Conservation (phyloP, 2,113 vertebrate species). For the Dicrurus megarhynchus region DNA sequence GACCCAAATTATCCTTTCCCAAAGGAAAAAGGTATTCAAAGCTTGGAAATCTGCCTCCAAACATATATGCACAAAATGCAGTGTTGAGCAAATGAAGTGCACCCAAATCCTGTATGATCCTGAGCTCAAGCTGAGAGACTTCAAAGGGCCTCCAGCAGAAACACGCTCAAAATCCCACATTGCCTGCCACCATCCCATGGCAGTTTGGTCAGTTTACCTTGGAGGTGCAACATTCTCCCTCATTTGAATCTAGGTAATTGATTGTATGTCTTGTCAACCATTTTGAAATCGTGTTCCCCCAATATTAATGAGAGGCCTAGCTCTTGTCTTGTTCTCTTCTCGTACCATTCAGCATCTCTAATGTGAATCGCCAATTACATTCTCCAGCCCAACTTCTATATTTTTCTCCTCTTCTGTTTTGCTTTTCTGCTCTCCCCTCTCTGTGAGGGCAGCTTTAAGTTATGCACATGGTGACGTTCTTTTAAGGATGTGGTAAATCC, state of each 20-base stretch:
- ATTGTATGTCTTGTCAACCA: neutral
- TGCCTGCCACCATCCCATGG: neutral
- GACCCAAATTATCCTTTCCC: conserved; percentile 30
- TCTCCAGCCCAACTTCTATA: neutral
- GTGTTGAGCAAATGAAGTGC: neutral
- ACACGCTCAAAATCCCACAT: neutral
- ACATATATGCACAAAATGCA: neutral
- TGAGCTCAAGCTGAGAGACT: neutral
- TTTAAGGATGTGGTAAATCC: conserved; percentile 68
- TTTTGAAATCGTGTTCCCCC: neutral
- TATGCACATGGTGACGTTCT: conserved; percentile 38
- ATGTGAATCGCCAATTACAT: neutral
- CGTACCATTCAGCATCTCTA: neutral
- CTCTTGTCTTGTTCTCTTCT: neutral
- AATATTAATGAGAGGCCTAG: neutral
- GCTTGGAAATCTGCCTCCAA: neutral
- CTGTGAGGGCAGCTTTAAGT: conserved; percentile 53
- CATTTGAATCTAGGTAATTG: neutral
- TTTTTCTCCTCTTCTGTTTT: neutral
- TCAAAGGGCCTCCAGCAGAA: neutral
- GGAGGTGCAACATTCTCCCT: neutral
- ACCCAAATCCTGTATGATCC: neutral
- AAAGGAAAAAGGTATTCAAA: conserved; percentile 20
- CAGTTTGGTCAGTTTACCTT: neutral
- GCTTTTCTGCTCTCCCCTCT: conserved; percentile 33